Evolutionary conservation across 2,113 vertebrate genomes (phyloP).

Genomic region (Saguinus midas): DNA sequence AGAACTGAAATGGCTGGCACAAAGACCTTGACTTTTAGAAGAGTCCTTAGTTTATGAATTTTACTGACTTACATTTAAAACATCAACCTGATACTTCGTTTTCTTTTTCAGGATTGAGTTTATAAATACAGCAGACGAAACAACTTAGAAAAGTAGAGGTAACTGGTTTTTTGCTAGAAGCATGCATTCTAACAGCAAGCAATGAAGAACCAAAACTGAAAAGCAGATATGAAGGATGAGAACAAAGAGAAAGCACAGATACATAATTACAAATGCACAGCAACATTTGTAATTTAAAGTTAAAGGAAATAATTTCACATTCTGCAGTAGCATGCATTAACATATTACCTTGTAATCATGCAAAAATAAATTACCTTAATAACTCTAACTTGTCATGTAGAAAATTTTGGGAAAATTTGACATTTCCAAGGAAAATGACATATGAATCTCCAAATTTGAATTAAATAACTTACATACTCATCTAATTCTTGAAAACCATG

Average conservation of each 20-base stretch:
- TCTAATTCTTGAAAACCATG: not conserved
- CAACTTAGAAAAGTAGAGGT: not conserved
- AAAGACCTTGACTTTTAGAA: not conserved
- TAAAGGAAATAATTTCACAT: not conserved
- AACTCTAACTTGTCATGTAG: not conserved
- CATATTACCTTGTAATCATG: not conserved
- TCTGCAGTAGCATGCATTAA: not conserved
- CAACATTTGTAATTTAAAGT: not conserved
- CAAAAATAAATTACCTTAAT: not conserved
- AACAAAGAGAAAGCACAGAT: not conserved
- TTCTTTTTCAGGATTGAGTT: not conserved
- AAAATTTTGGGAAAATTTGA: not conserved
- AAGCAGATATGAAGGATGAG: not conserved
- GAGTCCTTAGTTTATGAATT: not conserved
- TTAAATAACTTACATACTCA: not conserved
- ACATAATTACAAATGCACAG: not conserved
- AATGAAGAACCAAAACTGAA: not conserved
- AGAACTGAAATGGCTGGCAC: not conserved
- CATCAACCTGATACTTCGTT: not conserved
- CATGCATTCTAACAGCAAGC: not conserved
- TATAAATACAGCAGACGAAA: not conserved
- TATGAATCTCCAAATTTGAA: not conserved
- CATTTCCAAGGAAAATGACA: not conserved
- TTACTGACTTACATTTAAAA: conserved; percentile 26
- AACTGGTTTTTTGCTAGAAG: not conserved